Evolutionary conservation across 2,113 vertebrate species (phyloP).

Genomic region (Brachirus orientalis): DNA sequence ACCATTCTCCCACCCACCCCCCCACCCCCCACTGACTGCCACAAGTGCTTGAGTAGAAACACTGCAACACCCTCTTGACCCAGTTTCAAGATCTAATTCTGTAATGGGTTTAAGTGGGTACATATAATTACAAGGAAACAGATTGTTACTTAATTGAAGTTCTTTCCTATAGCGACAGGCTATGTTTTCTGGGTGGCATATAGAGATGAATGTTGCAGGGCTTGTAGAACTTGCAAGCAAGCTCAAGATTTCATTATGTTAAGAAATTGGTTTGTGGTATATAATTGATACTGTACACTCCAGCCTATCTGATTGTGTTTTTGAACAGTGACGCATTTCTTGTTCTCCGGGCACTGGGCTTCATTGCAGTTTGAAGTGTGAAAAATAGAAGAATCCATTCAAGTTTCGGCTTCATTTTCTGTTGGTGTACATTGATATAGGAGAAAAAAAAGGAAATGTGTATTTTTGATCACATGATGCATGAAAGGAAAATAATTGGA

Average conservation of each 20-base stretch:
- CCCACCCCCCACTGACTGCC: conserved; percentile 3
- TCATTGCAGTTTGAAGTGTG: background rate
- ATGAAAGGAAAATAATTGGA: too few species aligned
- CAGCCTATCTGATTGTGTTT: background rate
- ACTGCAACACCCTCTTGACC: conserved; percentile 65
- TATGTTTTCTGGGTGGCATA: conserved; percentile 46
- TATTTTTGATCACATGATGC: too few species aligned
- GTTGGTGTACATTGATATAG: background rate
- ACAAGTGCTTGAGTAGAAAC: conserved; percentile 38
- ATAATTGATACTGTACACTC: background rate
- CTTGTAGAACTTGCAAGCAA: conserved; percentile 11
- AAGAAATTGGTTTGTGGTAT: background rate
- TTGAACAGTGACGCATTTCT: background rate
- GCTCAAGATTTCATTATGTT: conserved; percentile 40
- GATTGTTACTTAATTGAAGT: conserved; percentile 82
- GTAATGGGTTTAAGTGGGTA: conserved; percentile 72
- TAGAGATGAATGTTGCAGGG: conserved; percentile 35
- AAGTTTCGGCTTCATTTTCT: background rate
- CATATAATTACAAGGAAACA: conserved; percentile 82
- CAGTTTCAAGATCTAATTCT: conserved; percentile 71
- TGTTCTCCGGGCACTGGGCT: background rate
- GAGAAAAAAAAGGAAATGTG: background rate
- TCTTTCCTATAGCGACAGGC: conserved; percentile 63
- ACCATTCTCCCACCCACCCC: conserved; percentile 31
- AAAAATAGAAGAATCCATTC: too few species aligned